A percentile compares a stretch with the other conserved stretches of the same genome.
These are phyloP conservation scores for Mythimna vitellina DNA, from an alignment of 2,888 invertebrate species.

Conservation along the genomic window DNA sequence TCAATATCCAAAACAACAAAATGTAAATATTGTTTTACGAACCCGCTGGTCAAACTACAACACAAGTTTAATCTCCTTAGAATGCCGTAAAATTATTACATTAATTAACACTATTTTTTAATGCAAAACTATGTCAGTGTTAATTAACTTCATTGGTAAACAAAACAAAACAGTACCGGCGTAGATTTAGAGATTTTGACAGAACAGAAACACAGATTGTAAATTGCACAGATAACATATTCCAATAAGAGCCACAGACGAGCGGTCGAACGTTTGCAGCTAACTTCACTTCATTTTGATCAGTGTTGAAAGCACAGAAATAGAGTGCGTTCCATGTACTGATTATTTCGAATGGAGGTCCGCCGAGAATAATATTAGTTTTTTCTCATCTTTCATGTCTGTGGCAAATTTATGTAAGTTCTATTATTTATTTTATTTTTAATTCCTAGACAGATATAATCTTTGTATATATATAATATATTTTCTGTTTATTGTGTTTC, in stretches of 20 bases:
- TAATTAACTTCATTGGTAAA: neutral
- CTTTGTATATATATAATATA: too few species aligned
- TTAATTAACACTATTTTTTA: neutral
- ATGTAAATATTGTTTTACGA: slow-evolving; percentile 1
- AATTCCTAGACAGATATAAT: too few species aligned
- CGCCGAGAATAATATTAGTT: too few species aligned
- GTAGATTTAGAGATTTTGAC: slow-evolving; percentile 12
- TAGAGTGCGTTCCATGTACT: slow-evolving; percentile 10
- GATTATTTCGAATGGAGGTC: neutral
- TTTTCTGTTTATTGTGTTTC: too few species aligned
- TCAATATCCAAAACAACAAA: neutral
- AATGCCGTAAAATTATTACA: neutral
- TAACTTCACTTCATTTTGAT: slow-evolving; percentile 36
- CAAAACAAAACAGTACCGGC: slow-evolving; percentile 21
- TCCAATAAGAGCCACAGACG: too few species aligned
- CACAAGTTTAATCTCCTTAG: neutral
- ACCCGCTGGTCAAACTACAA: slow-evolving; percentile 2
- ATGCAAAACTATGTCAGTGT: neutral
- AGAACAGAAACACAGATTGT: slow-evolving; percentile 15
- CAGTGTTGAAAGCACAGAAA: slow-evolving; percentile 25
- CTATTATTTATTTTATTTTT: too few species aligned
- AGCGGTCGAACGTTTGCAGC: neutral
- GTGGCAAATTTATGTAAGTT: too few species aligned
- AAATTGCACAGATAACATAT: slow-evolving; percentile 26
- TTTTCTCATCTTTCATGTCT: too few species aligned